Conservation (phyloP, 2,888 invertebrate genomes). For the Axea sp. region DNA sequence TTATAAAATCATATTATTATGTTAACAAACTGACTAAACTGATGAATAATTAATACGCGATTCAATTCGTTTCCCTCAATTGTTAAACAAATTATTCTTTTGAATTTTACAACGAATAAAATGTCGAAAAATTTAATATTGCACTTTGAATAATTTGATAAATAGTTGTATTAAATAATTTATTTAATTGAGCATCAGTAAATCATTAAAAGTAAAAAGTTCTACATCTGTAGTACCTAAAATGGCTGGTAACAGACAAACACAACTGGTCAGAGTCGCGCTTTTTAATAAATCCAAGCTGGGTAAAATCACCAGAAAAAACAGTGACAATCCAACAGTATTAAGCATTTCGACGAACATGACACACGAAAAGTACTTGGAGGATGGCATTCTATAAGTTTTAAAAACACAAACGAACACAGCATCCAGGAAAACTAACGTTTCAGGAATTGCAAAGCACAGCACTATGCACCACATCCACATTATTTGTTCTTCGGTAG, state of each 20-base stretch:
- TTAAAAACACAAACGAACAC: constrained; percentile 88
- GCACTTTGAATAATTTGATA: no score
- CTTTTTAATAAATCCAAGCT: constrained; percentile 90
- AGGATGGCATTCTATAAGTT: constrained; percentile 82
- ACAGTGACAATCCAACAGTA: constrained; percentile 87
- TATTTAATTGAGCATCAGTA: no score
- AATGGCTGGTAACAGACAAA: constrained; percentile 90
- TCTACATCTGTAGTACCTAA: no score
- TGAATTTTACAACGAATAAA: no score
- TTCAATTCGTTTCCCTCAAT: no score
- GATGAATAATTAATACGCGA: no score
- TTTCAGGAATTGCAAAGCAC: constrained; percentile 88
- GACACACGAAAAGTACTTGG: constrained; percentile 82
- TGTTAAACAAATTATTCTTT: no score
- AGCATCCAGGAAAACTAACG: constrained; percentile 86
- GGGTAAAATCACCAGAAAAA: constrained; percentile 89
- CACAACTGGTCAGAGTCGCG: constrained; percentile 90
- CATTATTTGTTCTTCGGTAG: constrained; percentile 84
- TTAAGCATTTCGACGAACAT: constrained; percentile 89
- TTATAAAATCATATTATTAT: no score
- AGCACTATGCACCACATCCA: constrained; percentile 92
- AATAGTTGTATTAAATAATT: no score
- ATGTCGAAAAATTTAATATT: no score
- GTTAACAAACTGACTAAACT: no score
- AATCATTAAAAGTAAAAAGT: no score